Conservation (phyloP, 2,888 invertebrate genomes). For the Cheilosia scutellata region DNA sequence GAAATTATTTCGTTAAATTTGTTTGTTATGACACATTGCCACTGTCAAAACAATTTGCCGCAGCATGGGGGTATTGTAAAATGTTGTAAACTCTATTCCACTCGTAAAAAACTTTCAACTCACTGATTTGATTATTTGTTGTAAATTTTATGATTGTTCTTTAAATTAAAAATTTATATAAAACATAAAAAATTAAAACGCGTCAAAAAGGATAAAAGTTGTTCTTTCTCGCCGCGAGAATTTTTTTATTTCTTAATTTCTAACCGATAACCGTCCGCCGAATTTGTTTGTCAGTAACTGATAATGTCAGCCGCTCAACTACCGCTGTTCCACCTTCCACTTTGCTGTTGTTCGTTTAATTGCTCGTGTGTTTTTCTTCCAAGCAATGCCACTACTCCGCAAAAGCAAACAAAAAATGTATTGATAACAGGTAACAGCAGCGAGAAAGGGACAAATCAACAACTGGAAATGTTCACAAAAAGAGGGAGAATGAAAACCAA, state of each 20-base stretch:
- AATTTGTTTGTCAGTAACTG: conserved; percentile 76
- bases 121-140: conserved; percentile 22
- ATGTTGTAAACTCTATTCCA: conserved; percentile 26
- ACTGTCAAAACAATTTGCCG: conserved; percentile 22
- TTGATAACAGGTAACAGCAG: neutral
- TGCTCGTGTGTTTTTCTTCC: conserved; percentile 24
- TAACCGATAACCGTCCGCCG: conserved; percentile 77
- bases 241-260: neutral
- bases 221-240: conserved; percentile 14
- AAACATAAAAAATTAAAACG: conserved; percentile 9
- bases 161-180: neutral
- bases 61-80: neutral
- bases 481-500: conserved; percentile 61
- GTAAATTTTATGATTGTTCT: conserved; percentile 49
- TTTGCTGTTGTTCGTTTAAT: conserved; percentile 67
- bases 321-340: conserved; percentile 71
- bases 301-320: conserved; percentile 69
- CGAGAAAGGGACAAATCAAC: conserved; percentile 30
- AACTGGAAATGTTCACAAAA: neutral
- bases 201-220: conserved; percentile 34
- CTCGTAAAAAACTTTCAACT: conserved; percentile 16
- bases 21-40: conserved; percentile 33
- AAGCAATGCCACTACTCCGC: conserved; percentile 13
- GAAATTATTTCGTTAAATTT: conserved; percentile 4
- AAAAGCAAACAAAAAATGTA: conserved; percentile 1